These are phyloP conservation scores for Ceratosolen solmsi DNA, from an alignment of 1,140 invertebrate genomes.

Conservation along the genomic window DNA sequence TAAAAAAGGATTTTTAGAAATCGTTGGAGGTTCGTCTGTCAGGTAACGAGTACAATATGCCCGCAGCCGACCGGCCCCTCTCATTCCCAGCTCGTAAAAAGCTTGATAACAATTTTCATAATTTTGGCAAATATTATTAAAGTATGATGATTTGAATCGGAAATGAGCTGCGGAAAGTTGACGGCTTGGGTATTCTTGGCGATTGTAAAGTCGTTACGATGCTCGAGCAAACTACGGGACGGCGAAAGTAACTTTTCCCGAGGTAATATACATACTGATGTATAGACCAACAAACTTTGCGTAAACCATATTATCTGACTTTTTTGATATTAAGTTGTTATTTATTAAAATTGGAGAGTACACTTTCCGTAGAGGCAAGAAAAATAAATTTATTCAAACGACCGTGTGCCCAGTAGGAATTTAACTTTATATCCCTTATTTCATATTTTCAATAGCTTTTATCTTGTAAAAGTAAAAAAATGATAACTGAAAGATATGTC, in stretches of 20 bases:
- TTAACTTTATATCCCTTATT: not conserved
- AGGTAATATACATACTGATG: not conserved
- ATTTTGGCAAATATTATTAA: not conserved
- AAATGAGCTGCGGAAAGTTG: not conserved
- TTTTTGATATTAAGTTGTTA: not conserved
- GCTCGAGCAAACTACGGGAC: not conserved
- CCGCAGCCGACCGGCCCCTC: not conserved
- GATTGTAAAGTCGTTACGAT: not conserved
- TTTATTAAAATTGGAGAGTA: not conserved
- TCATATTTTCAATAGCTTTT: not conserved
- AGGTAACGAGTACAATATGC: no score
- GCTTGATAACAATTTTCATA: not conserved
- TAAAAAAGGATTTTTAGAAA: not conserved
- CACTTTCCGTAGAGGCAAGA: not conserved
- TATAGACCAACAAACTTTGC: not conserved
- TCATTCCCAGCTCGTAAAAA: not conserved
- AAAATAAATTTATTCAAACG: not conserved
- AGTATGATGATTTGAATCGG: not conserved
- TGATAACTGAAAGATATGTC: not conserved
- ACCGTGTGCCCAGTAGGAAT: not conserved
- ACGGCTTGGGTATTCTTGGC: not conserved
- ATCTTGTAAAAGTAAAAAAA: not conserved
- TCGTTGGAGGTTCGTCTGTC: no score
- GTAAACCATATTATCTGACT: not conserved
- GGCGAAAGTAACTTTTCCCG: not conserved